Conservation (phyloP, 2,888 invertebrate species). For the Rhingia rostrata region DNA sequence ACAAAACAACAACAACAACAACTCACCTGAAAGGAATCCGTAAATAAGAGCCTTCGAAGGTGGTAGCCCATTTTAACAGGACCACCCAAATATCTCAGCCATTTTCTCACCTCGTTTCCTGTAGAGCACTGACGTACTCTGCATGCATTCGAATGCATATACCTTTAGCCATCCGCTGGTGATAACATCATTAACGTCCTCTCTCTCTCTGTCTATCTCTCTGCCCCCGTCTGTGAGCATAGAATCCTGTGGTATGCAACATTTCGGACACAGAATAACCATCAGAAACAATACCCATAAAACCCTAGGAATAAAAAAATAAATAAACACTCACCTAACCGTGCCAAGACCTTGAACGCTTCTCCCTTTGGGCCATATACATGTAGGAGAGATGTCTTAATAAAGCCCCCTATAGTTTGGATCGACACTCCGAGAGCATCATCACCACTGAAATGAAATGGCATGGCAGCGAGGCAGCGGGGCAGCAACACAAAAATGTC, state of each 20-base stretch:
- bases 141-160: conserved; percentile 55
- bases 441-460: conserved; percentile 4
- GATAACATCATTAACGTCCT: conserved; percentile 69
- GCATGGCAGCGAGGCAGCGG: conserved; percentile 27
- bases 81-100: conserved; percentile 63
- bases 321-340: conserved; percentile 41
- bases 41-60: conserved; percentile 24
- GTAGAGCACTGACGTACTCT: conserved; percentile 62
- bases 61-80: conserved; percentile 46
- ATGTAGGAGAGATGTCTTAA: conserved; percentile 62
- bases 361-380: conserved; percentile 29
- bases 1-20: conserved; percentile 10
- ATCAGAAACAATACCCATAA: conserved; percentile 60
- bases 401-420: conserved; percentile 64
- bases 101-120: conserved; percentile 73
- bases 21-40: background rate
- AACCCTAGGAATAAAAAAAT: conserved; percentile 51
- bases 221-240: conserved; percentile 56
- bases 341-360: conserved; percentile 64
- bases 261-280: conserved; percentile 47
- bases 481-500: conserved; percentile 33
- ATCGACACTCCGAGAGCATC: conserved; percentile 37
- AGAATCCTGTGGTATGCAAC: conserved; percentile 59
- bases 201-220: conserved; percentile 14
- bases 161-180: conserved; percentile 54